These are phyloP conservation scores for Torymus aiolomorphi DNA, from an alignment of 2,888 invertebrate species.

Conservation along the genomic window DNA sequence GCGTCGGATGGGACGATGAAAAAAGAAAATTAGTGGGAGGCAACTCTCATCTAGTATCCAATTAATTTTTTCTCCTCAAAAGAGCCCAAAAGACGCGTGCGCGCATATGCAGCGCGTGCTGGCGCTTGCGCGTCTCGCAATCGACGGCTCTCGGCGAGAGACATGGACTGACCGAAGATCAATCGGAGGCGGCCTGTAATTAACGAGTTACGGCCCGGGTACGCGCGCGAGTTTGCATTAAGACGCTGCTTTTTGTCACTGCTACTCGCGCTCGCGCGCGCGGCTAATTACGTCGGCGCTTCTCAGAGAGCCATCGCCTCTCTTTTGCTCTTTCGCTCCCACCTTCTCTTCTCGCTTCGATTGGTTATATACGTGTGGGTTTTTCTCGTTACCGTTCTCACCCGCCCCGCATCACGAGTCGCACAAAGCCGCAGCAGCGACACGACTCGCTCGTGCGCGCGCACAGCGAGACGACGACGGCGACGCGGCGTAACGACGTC, in stretches of 20 bases:
- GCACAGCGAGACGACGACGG: slow-evolving; percentile 29
- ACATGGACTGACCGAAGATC: slow-evolving; percentile 70
- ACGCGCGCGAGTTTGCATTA: slow-evolving; percentile 72
- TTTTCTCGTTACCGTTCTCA: slow-evolving; percentile 68
- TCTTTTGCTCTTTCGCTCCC: slow-evolving; percentile 56
- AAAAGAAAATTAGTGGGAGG: slow-evolving; percentile 56
- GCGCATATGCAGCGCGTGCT: background rate
- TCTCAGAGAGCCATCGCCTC: slow-evolving; percentile 48
- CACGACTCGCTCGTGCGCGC: slow-evolving; percentile 33
- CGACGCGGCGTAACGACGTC: slow-evolving; percentile 67
- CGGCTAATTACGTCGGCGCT: slow-evolving; percentile 69
- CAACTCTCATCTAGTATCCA: slow-evolving; percentile 66
- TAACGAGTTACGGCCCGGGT: slow-evolving; percentile 73
- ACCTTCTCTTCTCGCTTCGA: slow-evolving; percentile 66
- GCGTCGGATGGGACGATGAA: slow-evolving; percentile 6
- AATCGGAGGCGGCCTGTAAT: slow-evolving; percentile 75
- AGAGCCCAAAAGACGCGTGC: slow-evolving; percentile 44
- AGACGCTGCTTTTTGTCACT: slow-evolving; percentile 75
- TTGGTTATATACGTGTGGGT: slow-evolving; percentile 70
- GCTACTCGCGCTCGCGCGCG: slow-evolving; percentile 2
- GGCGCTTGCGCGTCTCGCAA: slow-evolving; percentile 8
- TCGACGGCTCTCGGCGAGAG: background rate
- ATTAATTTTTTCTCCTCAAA: slow-evolving; percentile 69
- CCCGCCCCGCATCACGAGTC: slow-evolving; percentile 11
- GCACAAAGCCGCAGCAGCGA: background rate